Conservation (phyloP, 2,113 vertebrate species). For the Nannospalax galili region DNA sequence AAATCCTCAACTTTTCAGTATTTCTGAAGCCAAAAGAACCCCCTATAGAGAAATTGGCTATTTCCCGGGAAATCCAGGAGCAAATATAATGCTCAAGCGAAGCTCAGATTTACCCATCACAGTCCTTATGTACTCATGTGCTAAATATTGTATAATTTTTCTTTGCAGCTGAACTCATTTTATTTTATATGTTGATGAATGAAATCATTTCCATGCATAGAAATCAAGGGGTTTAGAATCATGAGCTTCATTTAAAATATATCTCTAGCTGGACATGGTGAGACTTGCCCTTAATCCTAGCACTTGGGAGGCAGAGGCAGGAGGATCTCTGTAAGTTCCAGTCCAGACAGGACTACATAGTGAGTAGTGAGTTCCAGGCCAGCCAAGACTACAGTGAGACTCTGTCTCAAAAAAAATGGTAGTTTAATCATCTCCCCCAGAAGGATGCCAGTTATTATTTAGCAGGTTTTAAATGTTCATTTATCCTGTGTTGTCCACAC, state of each 20-base stretch:
- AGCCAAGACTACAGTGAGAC: too few relatives aligned
- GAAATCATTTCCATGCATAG: background rate
- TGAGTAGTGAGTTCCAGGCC: too few relatives aligned
- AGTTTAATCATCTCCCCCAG: background rate
- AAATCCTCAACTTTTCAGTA: background rate
- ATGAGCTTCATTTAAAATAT: background rate
- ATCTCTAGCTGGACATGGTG: too few relatives aligned
- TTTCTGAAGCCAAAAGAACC: slow-evolving; percentile 4
- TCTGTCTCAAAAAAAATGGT: too few relatives aligned
- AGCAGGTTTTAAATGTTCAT: background rate
- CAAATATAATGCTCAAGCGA: background rate
- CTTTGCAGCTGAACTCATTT: background rate
- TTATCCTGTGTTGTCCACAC: background rate
- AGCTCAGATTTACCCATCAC: background rate
- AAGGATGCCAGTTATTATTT: background rate
- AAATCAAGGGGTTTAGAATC: background rate
- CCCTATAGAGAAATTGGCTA: background rate
- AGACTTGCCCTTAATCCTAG: too few relatives aligned
- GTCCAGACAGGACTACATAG: too few relatives aligned
- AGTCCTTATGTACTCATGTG: background rate
- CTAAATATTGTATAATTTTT: background rate
- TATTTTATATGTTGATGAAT: background rate
- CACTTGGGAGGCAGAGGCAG: too few relatives aligned
- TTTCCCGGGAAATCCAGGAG: slow-evolving; percentile 7
- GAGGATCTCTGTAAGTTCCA: too few relatives aligned